phyloP scores from a whole-genome alignment of 2,113 vertebrate species.

The Mustela lutreola region DNA sequence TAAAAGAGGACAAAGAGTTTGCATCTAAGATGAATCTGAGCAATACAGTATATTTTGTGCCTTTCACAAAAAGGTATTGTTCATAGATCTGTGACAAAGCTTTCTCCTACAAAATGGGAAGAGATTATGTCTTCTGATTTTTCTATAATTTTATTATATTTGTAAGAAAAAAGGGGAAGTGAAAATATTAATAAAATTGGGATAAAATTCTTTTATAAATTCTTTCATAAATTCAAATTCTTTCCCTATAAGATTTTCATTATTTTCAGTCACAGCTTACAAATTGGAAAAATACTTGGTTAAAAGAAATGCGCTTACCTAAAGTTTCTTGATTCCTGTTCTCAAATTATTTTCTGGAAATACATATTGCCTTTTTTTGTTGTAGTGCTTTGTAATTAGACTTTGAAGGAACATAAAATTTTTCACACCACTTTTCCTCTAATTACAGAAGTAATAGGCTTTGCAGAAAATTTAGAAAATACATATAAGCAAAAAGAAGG shows the following conservation, averaged over 20 bases:
- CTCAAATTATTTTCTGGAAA: constrained; percentile 43
- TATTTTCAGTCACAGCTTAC: neutral
- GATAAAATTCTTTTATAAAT: neutral
- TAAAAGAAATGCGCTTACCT: constrained; percentile 42
- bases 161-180: neutral
- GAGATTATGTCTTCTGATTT: neutral
- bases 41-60: constrained; percentile 79
- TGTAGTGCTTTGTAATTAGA: neutral
- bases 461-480: constrained; percentile 41
- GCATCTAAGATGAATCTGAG: constrained; percentile 84
- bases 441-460: neutral
- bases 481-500: constrained; percentile 24
- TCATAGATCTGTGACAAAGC: neutral
- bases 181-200: constrained; percentile 21
- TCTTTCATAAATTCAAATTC: too few species aligned
- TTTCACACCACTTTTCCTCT: constrained; percentile 14
- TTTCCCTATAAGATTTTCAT: constrained; percentile 48
- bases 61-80: constrained; percentile 83
- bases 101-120: constrained; percentile 20
- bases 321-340: constrained; percentile 47
- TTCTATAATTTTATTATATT: constrained; percentile 32
- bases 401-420: neutral
- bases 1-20: neutral
- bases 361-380: neutral
- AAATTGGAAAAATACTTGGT: neutral